Conservation (phyloP, 2,888 invertebrate genomes). For the Nezara viridula region DNA sequence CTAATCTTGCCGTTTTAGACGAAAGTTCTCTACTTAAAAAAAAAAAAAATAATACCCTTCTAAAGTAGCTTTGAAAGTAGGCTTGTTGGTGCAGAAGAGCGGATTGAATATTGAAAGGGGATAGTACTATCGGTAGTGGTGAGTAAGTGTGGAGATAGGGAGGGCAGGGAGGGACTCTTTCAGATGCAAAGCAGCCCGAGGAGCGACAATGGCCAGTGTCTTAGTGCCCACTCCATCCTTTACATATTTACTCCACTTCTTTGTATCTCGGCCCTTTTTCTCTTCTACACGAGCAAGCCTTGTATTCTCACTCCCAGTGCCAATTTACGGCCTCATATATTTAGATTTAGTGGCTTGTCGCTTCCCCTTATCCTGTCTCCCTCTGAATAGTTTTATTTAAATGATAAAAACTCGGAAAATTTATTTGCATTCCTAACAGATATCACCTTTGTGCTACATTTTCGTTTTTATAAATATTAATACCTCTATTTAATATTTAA, state of each 20-base stretch:
- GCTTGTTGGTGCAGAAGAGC: background rate
- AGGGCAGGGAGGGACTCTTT: background rate
- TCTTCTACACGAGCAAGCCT: conserved; percentile 18
- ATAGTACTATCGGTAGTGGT: background rate
- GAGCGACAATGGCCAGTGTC: conserved; percentile 25
- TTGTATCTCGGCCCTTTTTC: conserved; percentile 57
- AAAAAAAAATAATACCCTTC: background rate
- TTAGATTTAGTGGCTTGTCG: conserved; percentile 30
- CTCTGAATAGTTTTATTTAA: conserved; percentile 23
- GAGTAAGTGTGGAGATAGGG: conserved; percentile 9
- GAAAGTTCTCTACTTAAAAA: background rate
- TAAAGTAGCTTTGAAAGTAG: background rate
- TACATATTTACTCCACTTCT: conserved; percentile 60
- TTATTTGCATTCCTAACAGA: background rate
- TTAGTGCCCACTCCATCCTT: conserved; percentile 53
- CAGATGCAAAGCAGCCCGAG: conserved; percentile 36
- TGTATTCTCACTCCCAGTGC: background rate
- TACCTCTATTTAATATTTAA: too few relatives aligned
- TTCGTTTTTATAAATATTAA: background rate
- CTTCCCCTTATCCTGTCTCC: background rate
- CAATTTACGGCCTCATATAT: conserved; percentile 43
- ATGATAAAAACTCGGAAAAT: background rate
- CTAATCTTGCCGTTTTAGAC: background rate
- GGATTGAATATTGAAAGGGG: background rate
- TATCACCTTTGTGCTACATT: background rate